Percentiles rank a stretch among this genome's conserved stretches.
Conservation (phyloP, 2,888 invertebrate genomes). For the Pantelozetes paolii region DNA sequence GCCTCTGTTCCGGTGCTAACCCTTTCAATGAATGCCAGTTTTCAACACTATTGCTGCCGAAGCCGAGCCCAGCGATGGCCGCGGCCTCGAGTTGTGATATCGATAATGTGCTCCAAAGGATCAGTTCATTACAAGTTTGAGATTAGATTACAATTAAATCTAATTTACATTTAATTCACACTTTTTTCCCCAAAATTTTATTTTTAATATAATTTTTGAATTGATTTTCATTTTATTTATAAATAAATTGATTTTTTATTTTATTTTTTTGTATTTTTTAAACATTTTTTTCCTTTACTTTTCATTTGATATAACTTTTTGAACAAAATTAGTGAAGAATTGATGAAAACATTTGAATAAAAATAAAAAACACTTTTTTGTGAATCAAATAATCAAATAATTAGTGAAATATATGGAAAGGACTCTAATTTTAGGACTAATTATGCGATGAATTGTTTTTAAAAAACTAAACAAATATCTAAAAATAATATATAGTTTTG, state of each 20-base stretch:
- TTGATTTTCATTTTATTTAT: neutral
- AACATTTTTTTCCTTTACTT: neutral
- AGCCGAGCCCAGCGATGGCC: constrained; percentile 23
- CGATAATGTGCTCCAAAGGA: constrained; percentile 36
- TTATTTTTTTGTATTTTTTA: neutral
- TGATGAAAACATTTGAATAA: too few species aligned
- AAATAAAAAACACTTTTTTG: too few species aligned
- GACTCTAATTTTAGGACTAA: too few species aligned
- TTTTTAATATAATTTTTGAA: neutral
- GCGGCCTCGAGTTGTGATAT: constrained; percentile 34
- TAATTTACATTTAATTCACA: neutral
- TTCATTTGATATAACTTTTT: too few species aligned
- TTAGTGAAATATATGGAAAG: neutral
- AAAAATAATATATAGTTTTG: too few species aligned
- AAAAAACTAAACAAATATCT: too few species aligned
- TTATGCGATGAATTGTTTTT: too few species aligned
- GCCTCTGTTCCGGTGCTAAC: constrained; percentile 7
- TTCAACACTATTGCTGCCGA: neutral
- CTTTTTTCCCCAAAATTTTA: neutral
- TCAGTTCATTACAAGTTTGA: constrained; percentile 35
- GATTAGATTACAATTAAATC: neutral
- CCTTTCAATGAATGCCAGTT: neutral
- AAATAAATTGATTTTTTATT: neutral
- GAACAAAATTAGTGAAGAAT: too few species aligned
- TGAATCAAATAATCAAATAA: constrained; percentile 6